A percentile compares a stretch with the other conserved stretches of the same genome.
phyloP scores from a whole-genome alignment of 2,113 vertebrate species.

The Paracyprichromis sp. region DNA sequence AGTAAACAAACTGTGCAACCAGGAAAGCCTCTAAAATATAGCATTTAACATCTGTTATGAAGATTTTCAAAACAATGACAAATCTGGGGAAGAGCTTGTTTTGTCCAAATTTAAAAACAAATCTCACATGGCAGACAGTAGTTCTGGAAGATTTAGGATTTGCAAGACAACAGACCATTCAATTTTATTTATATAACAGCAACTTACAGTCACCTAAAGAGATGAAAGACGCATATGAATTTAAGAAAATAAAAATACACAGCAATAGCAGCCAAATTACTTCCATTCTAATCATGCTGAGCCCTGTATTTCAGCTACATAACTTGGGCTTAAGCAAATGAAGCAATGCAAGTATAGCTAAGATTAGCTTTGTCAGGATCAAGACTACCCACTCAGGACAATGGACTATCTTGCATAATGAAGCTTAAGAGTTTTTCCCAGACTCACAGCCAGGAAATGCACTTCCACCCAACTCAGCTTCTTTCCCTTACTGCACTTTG shows the following conservation, averaged over 20 bases:
- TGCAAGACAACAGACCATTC: neutral
- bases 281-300: neutral
- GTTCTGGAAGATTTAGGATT: neutral
- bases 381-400: neutral
- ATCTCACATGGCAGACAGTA: neutral
- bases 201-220: neutral
- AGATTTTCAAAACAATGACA: neutral
- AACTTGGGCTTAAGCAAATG: neutral
- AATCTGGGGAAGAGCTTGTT: neutral
- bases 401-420: constrained; percentile 39
- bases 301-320: neutral
- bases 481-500: neutral
- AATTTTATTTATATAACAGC: neutral
- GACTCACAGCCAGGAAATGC: constrained; percentile 37
- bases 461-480: neutral
- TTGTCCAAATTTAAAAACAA: neutral
- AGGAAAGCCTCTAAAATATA: neutral
- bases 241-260: neutral
- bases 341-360: neutral
- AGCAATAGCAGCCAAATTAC: neutral
- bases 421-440: constrained; percentile 39
- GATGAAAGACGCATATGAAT: neutral
- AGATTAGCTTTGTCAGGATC: constrained; percentile 24
- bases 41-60: neutral
- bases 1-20: neutral